Percentiles rank a stretch among this genome's conserved stretches.
phyloP scores from a whole-genome alignment of 64 coral and sea anemone species.

The Anthopleura sola region DNA sequence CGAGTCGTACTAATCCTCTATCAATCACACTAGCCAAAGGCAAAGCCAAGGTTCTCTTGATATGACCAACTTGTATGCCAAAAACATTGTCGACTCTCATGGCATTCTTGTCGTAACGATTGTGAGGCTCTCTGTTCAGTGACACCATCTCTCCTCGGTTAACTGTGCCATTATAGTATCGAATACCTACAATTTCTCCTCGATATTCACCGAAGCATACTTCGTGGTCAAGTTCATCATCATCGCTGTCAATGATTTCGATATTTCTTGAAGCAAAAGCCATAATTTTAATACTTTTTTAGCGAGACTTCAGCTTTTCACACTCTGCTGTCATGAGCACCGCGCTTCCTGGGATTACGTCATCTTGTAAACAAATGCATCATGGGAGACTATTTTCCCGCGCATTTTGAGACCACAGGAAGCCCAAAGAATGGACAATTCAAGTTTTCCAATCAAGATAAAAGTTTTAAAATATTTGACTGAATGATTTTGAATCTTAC shows the following conservation, averaged over 20 bases:
- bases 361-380: neutral
- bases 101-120: conserved; percentile 73
- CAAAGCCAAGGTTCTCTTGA: conserved; percentile 62
- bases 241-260: conserved; percentile 1
- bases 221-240: conserved; percentile 67
- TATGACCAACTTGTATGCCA: conserved; percentile 79
- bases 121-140: conserved; percentile 53
- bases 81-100: conserved; percentile 66
- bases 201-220: conserved; percentile 57
- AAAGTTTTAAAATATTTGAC: no score
- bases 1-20: conserved; percentile 51
- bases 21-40: conserved; percentile 67
- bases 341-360: neutral
- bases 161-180: conserved; percentile 71
- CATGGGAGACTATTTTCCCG: conserved; percentile 12
- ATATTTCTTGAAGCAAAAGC: conserved; percentile 14
- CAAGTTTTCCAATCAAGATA: no score
- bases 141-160: conserved; percentile 82
- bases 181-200: conserved; percentile 66
- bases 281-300: neutral
- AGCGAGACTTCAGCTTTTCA: neutral
- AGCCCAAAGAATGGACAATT: neutral
- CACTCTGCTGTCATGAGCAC: neutral
- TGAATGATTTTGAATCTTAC: no score
- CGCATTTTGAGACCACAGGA: neutral